These are phyloP conservation scores for Bovichtus diacanthus DNA, from an alignment of 2,797 vertebrate species.

Conservation along the genomic window DNA sequence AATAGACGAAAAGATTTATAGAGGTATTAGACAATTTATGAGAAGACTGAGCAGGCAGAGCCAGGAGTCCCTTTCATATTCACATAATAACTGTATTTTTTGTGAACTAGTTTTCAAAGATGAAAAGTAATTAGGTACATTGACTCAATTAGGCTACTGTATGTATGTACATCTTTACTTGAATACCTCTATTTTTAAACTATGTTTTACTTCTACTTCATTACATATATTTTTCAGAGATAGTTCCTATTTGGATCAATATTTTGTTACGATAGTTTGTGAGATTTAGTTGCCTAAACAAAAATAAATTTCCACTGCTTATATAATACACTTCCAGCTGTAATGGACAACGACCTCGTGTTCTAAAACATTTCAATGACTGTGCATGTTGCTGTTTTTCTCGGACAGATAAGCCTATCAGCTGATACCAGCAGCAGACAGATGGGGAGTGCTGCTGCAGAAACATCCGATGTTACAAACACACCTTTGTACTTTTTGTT, in stretches of 20 bases:
- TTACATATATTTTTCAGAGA: not conserved
- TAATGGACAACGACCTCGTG: not conserved
- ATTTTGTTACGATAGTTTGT: not conserved
- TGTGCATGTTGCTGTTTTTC: not conserved
- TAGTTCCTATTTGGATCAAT: not conserved
- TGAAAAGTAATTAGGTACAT: not conserved
- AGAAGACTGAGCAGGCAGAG: too few relatives aligned
- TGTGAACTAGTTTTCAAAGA: too few relatives aligned
- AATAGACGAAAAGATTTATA: not conserved
- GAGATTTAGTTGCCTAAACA: too few relatives aligned
- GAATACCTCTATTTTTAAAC: not conserved
- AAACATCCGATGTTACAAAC: not conserved
- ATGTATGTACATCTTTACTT: not conserved
- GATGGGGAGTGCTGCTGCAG: not conserved
- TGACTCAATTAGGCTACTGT: not conserved
- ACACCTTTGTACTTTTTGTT: not conserved
- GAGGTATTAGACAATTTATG: not conserved
- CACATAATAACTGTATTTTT: too few relatives aligned
- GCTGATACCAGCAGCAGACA: conserved; percentile 20
- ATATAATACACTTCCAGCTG: not conserved
- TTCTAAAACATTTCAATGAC: not conserved
- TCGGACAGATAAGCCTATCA: conserved; percentile 33
- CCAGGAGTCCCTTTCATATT: too few relatives aligned
- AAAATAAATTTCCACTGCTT: not conserved
- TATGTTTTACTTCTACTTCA: not conserved